Conservation (phyloP, 2,797 vertebrate genomes). For the Anisognathus igniventris region DNA sequence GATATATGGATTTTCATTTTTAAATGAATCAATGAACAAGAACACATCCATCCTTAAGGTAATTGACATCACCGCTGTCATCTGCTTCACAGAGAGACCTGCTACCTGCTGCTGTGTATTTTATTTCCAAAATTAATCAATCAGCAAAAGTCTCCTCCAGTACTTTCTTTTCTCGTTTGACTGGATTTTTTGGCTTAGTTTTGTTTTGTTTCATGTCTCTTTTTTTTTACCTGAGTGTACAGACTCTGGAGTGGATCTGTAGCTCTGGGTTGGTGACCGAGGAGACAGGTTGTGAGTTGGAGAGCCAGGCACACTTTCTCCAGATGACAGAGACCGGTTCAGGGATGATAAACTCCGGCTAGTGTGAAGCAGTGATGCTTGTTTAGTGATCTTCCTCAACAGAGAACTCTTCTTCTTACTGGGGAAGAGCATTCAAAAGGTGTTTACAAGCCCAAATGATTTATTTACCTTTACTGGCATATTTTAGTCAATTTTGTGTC, state of each 20-base stretch:
- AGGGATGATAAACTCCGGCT: conserved; percentile 93
- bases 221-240: conserved; percentile 84
- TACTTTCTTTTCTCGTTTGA: neutral
- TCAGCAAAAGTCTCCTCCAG: neutral
- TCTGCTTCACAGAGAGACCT: neutral
- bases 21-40: neutral
- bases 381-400: conserved; percentile 93
- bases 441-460: neutral
- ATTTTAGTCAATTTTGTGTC: neutral
- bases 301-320: conserved; percentile 92
- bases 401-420: conserved; percentile 91
- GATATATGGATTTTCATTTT: conserved; percentile 22
- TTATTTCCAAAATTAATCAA: neutral
- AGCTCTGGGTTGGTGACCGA: conserved; percentile 90
- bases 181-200: neutral
- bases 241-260: conserved; percentile 86
- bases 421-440: conserved; percentile 20
- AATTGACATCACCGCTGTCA: neutral
- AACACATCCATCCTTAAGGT: neutral
- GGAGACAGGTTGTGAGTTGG: conserved; percentile 94
- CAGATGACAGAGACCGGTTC: conserved; percentile 92
- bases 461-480: neutral
- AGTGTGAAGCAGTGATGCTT: conserved; percentile 91
- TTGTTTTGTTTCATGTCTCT: neutral
- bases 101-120: neutral